phyloP scores from a whole-genome alignment of 2,888 invertebrate genomes.

The Ectemnius continuus region DNA sequence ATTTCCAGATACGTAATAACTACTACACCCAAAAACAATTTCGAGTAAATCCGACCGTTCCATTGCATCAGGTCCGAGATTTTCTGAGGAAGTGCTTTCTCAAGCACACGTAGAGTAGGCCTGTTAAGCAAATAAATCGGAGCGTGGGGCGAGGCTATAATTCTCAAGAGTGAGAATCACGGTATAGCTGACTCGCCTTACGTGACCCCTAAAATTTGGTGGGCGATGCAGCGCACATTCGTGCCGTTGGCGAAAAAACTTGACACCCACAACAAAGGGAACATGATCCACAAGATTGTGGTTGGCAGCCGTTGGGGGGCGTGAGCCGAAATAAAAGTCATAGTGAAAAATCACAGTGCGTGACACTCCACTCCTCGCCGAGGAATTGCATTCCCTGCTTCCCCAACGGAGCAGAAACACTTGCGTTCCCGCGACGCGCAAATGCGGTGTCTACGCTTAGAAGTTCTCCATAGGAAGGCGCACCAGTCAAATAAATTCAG shows the following conservation, averaged over 20 bases:
- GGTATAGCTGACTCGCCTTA: conserved; percentile 3
- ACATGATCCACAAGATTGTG: conserved; percentile 28
- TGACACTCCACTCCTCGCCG: conserved; percentile 42
- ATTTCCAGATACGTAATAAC: no score
- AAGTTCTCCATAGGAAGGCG: not conserved
- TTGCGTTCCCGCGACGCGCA: no score
- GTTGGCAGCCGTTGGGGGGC: conserved; percentile 21
- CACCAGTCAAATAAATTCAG: conserved; percentile 52
- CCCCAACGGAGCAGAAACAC: not conserved
- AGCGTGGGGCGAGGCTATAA: not conserved
- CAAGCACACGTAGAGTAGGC: not conserved
- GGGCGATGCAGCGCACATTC: not conserved
- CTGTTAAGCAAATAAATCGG: not conserved
- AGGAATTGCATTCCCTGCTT: conserved; percentile 22
- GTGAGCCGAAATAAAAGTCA: conserved; percentile 47
- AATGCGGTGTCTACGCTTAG: not conserved
- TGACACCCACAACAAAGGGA: conserved; percentile 26
- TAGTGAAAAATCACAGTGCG: conserved; percentile 55
- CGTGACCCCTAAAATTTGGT: conserved; percentile 32
- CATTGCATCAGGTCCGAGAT: not conserved
- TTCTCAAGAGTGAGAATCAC: not conserved
- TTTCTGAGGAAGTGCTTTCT: not conserved
- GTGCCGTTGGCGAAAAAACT: conserved; percentile 9
- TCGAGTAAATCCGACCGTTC: not conserved
- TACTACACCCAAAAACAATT: not conserved